Base-by-base conservation (phyloP, 1,140 invertebrate species). In the Drosophila melanica region DNA sequence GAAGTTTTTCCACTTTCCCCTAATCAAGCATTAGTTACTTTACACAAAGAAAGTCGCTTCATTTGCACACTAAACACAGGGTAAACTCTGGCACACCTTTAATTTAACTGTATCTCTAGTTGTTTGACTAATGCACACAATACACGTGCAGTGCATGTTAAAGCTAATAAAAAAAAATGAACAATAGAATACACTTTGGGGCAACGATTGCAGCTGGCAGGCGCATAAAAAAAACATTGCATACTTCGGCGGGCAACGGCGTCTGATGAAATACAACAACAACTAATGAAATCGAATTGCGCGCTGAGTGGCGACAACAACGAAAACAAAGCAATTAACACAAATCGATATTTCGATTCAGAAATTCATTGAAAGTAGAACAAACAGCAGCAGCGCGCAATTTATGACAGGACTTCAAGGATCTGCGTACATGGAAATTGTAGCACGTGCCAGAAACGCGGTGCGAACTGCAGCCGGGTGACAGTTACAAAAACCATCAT, bases 271-370 rank as follows among this genome's bases (percentile, higher is more conserved):
- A n/a, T n/a, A n/a, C 8, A 10, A 64, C 20, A 20, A 41, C 23
- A 14, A 57, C 37, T 44, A 44, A 63, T 11, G 20, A 39, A 39
- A 73, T 54, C 50, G 33, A 60, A 68, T 59, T 68, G 70, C 63
- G 16, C 30, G 39, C 4, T 8, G 7, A n/a, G 53, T 14, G 50
- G 20, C 53, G 33, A 33, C 73, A 47, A 48, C 12, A 23, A 54
- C 70, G 59, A 70, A 74, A 81, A 75, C 69, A 67, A 75, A 73
- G 47, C 79, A 86, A 87, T 86, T 86, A 86, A 59, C 14, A 14
- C 16, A 50, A 77, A 86, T 86, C 81, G 72, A 86, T 86, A 82
- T 69, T 86, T 79, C 75, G 74, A 86, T 55, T 76, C 70, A 70
- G 55, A 60, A 73, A 50, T 48, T 39, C 37, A 78, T 77, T 51